These are phyloP conservation scores for Probaryconus sp. DNA, from an alignment of 1,140 invertebrate species.

Conservation along the genomic window DNA sequence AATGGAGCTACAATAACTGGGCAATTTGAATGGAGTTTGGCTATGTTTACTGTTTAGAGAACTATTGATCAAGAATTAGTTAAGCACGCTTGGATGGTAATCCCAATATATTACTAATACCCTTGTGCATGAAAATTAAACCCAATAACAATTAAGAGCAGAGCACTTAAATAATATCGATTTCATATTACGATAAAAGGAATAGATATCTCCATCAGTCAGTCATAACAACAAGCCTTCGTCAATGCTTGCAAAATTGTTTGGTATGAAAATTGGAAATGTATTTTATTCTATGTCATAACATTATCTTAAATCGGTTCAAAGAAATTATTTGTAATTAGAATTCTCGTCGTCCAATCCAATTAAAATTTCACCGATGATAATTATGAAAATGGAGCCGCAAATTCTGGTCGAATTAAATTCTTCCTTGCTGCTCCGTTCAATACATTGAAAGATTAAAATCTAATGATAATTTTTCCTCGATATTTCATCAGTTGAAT, in stretches of 20 bases:
- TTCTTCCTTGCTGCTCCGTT: background rate
- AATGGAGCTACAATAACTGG: background rate
- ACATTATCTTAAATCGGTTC: background rate
- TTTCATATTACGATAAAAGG: no score
- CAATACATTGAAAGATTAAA: background rate
- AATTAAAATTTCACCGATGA: slow-evolving; percentile 5
- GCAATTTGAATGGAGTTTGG: background rate
- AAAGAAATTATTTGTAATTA: slow-evolving; percentile 4
- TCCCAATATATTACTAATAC: no score
- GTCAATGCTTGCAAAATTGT: no score
- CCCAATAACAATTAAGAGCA: no score
- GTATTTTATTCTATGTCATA: no score
- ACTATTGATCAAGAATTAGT: background rate
- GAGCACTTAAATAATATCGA: no score
- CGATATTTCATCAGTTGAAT: background rate
- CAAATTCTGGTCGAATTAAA: slow-evolving; percentile 4
- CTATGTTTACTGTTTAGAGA: background rate
- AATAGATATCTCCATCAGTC: no score
- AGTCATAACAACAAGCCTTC: no score
- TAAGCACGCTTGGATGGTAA: background rate
- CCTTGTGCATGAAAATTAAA: no score
- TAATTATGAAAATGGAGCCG: slow-evolving; percentile 1
- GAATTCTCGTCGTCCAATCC: background rate
- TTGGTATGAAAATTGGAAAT: no score
- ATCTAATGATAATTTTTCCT: background rate